A percentile compares a stretch with the other conserved stretches of the same genome.
Evolutionary conservation across 2,113 vertebrate genomes (phyloP).

Genomic region (Panurus biarmicus): DNA sequence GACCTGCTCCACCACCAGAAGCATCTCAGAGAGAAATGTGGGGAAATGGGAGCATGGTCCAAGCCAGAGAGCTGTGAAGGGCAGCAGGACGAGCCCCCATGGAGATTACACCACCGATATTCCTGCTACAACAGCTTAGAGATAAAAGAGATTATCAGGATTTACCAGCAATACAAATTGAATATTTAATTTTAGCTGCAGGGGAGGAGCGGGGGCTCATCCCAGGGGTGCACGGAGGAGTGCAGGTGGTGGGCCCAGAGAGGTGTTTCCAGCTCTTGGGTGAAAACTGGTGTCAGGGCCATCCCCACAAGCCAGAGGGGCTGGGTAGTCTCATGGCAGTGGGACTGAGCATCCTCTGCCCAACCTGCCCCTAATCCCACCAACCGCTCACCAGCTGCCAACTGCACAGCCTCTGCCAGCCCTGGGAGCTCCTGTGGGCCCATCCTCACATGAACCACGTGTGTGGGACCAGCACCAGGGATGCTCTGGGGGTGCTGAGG

Average conservation of each 20-base stretch:
- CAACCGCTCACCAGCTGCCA: rapidly evolving
- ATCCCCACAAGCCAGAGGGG: rapidly evolving
- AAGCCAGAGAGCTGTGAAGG: not conserved
- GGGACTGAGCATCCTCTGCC: not conserved
- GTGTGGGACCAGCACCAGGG: too few species aligned
- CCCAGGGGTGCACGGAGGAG: not conserved
- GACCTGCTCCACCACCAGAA: not conserved
- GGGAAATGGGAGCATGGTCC: rapidly evolving
- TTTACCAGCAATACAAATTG: constrained; percentile 44
- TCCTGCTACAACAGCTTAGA: constrained; percentile 33
- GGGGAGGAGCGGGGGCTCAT: not conserved
- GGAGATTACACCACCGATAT: not conserved
- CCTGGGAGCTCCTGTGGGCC: not conserved
- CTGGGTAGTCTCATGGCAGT: not conserved
- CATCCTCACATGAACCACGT: rapidly evolving
- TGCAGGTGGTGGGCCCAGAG: rapidly evolving
- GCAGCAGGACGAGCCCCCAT: not conserved
- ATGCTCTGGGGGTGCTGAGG: not conserved
- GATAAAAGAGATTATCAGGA: constrained; percentile 53
- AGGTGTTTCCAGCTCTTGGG: not conserved
- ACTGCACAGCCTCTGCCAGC: not conserved
- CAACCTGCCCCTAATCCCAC: not conserved
- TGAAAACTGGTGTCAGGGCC: not conserved
- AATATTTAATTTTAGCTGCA: constrained; percentile 46
- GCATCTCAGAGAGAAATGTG: rapidly evolving